A percentile compares a stretch with the other conserved stretches of the same genome.
Conservation (phyloP, 2,888 invertebrate genomes). For the Schizotus pectinicornis region DNA sequence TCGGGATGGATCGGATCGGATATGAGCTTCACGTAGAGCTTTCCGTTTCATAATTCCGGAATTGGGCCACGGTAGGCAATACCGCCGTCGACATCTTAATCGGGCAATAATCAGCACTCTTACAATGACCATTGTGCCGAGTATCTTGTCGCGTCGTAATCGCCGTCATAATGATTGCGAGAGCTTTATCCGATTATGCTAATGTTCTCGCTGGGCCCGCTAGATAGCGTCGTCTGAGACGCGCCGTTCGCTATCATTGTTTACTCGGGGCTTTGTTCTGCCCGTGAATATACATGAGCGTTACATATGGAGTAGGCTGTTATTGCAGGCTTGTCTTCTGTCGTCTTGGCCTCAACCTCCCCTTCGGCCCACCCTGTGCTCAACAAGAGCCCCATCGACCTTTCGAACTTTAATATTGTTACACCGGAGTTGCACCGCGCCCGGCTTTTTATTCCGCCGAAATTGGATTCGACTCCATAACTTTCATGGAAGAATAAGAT, state of each 20-base stretch:
- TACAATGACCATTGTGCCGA: conserved; percentile 46
- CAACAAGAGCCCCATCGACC: conserved; percentile 32
- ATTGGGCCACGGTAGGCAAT: no score
- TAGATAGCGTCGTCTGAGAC: conserved; percentile 51
- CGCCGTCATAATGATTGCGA: conserved; percentile 54
- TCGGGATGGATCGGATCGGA: no score
- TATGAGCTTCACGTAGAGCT: no score
- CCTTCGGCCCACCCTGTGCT: conserved; percentile 26
- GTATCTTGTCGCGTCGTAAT: conserved; percentile 49
- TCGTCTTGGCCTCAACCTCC: conserved; percentile 26
- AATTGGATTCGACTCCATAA: conserved; percentile 36
- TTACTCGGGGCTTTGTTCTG: conserved; percentile 57
- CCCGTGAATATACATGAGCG: conserved; percentile 59
- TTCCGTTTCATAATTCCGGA: no score
- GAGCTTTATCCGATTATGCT: conserved; percentile 58
- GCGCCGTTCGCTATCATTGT: conserved; percentile 52
- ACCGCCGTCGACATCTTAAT: neutral
- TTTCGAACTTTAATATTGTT: conserved; percentile 45
- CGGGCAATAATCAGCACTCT: conserved; percentile 19
- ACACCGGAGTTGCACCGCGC: conserved; percentile 14
- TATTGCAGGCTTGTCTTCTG: conserved; percentile 48
- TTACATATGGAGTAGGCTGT: conserved; percentile 59
- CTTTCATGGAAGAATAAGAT: conserved; percentile 35
- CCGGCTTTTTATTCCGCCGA: conserved; percentile 27
- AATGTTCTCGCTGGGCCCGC: conserved; percentile 54